Percentiles rank a stretch among this genome's conserved stretches.
phyloP scores from a whole-genome alignment of 2,113 vertebrate species.

The Hemiprocne comata region DNA sequence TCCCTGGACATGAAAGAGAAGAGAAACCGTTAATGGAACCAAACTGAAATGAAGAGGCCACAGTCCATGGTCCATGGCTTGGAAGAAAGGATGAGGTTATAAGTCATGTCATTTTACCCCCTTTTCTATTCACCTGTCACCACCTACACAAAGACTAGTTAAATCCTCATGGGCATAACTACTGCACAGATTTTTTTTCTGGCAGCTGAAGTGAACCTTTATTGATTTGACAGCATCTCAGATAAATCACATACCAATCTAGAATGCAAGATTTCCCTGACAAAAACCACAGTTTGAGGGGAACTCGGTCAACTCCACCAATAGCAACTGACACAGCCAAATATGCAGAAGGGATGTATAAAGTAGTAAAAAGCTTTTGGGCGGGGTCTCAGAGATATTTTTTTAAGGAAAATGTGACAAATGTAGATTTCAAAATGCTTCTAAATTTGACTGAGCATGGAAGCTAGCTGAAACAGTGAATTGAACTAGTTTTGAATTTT shows the following conservation, averaged over 20 bases:
- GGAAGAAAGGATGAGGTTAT: not conserved
- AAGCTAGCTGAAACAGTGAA: not conserved
- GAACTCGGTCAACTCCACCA: not conserved
- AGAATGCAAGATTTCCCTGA: constrained; percentile 18
- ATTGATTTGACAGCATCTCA: constrained; percentile 42
- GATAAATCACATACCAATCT: not conserved
- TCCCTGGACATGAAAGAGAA: not conserved
- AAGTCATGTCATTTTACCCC: not conserved
- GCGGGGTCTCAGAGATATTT: not conserved
- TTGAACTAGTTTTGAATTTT: not conserved
- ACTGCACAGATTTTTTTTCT: not conserved
- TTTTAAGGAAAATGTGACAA: not conserved
- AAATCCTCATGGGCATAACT: not conserved
- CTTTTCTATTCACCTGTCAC: not conserved
- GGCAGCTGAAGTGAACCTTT: constrained; percentile 17
- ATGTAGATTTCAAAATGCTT: not conserved
- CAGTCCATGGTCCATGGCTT: not conserved
- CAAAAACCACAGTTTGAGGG: constrained; percentile 14
- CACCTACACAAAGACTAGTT: not conserved
- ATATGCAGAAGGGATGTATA: not conserved
- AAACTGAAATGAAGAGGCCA: not conserved
- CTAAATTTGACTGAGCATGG: not conserved
- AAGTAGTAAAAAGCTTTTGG: not conserved
- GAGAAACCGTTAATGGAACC: not conserved
- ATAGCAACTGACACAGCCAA: not conserved